A percentile compares a stretch with the other conserved stretches of the same genome.
Evolutionary conservation across 2,797 vertebrate species (phyloP).

Genomic region (Neomorphus geoffroyi): DNA sequence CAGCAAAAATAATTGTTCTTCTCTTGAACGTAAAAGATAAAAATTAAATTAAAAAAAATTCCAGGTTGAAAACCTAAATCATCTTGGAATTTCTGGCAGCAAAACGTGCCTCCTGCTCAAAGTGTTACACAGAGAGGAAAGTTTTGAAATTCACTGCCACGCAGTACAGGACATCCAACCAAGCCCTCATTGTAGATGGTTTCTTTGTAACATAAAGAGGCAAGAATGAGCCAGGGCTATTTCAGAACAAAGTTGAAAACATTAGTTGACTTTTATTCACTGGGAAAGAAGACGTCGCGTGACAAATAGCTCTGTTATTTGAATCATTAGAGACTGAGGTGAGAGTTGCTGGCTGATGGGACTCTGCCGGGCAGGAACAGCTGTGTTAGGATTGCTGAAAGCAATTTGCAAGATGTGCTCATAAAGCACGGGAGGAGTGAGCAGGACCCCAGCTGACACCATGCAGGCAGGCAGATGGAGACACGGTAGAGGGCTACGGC

Average conservation of each 20-base stretch:
- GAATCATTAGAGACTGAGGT: neutral
- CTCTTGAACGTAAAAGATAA: neutral
- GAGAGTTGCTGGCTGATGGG: neutral
- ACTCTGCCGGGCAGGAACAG: neutral
- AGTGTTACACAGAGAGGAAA: neutral
- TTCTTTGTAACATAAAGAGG: slow-evolving; percentile 50
- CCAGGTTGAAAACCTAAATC: neutral
- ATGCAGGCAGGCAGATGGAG: accelerated
- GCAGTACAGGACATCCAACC: neutral
- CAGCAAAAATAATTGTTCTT: neutral
- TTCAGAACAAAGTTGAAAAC: slow-evolving; percentile 21
- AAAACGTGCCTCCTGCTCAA: neutral
- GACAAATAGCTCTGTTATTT: slow-evolving; percentile 38
- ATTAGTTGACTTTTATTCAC: slow-evolving; percentile 42
- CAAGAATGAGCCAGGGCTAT: neutral
- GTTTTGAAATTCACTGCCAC: neutral
- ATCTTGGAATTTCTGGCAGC: neutral
- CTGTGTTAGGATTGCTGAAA: neutral
- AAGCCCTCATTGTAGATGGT: neutral
- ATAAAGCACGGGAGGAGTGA: neutral
- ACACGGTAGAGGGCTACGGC: accelerated
- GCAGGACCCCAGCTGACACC: accelerated
- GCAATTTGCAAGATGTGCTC: neutral
- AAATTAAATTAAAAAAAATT: neutral
- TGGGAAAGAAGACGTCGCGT: neutral